Evolutionary conservation across 2,797 vertebrate species (phyloP), one percentile per base, ranked within the genome.

Genomic region (Intellagama lesueurii): DNA sequence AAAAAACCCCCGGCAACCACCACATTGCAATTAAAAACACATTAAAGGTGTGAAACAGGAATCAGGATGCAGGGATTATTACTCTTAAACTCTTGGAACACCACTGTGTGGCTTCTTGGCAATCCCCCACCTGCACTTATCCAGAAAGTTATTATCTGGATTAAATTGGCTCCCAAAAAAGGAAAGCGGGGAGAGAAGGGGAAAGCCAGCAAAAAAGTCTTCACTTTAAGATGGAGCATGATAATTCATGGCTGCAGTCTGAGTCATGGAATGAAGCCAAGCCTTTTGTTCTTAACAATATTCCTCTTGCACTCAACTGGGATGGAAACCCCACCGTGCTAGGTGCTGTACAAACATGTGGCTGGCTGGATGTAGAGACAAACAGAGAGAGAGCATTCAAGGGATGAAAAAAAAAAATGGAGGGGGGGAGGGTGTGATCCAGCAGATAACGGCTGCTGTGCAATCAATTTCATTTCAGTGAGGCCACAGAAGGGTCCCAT

Each of bases 31-130:
- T 89, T 91, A 86, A 91, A 88, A 88, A 73, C 72, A 78, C 84
- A 79, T 86, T 72, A 91, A 91, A 79, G 80, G 77, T 91, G 79
- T n/a, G 80, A 91, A 86, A 86, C 72, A 86, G 80, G 83, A 88
- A 86, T 91, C 64, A 32, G 75, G 84, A 90, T 87, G 64, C 52
- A 49, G 81, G 85, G 73, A 88, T 89, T 86, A 83, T 77, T 77
- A 78, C 83, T 82, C 87, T 83, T 56, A 83, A 83, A 40, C 86
- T 79, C 66, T 49, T 79, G 79, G 68, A 86, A 83, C 73, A 87
- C 81, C 40, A 80, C 85, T 72, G 81, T 32, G 73, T 49, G 8
- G 66, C 85, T 88, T 76, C 79, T 82, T 86, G 72, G 73, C 30
- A 9, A 82, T 88, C 66, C 26, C 84, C 80, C 19, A 83, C 83